Evolutionary conservation across 2,888 invertebrate species (phyloP).

Genomic region (Nomada fabriciana): DNA sequence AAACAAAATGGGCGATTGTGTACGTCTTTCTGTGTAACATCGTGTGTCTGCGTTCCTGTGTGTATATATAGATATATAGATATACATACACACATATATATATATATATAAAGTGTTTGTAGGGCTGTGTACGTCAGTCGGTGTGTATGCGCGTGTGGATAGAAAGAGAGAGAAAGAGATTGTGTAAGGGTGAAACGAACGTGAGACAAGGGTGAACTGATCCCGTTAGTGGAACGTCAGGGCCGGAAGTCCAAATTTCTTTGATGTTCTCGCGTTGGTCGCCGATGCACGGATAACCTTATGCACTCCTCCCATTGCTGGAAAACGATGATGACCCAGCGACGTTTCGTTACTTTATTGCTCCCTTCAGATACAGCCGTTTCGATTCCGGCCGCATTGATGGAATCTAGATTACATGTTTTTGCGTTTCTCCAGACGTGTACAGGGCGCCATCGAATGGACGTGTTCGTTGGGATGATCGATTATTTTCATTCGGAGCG

Average conservation of each 20-base stretch:
- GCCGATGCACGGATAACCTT: slow-evolving; percentile 59
- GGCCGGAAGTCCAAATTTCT: slow-evolving; percentile 49
- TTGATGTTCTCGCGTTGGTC: slow-evolving; percentile 49
- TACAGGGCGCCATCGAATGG: background rate
- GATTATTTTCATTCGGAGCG: background rate
- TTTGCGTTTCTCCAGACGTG: background rate
- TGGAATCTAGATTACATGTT: background rate
- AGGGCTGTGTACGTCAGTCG: no score
- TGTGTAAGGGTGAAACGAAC: slow-evolving; percentile 57
- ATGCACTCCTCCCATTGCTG: slow-evolving; percentile 55
- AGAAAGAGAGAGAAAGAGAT: background rate
- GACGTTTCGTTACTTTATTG: slow-evolving; percentile 29
- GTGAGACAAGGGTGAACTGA: slow-evolving; percentile 63
- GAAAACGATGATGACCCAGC: slow-evolving; percentile 54
- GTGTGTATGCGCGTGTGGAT: no score
- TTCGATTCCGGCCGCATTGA: background rate
- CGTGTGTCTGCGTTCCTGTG: background rate
- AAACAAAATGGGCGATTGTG: slow-evolving; percentile 53
- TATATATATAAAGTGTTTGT: background rate
- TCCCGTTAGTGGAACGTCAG: slow-evolving; percentile 51
- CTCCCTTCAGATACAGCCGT: background rate
- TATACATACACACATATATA: no score
- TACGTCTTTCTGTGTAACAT: slow-evolving; percentile 38
- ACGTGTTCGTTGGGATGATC: background rate
- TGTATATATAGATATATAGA: background rate